These are phyloP conservation scores for Indicator indicator DNA, from an alignment of 2,113 vertebrate genomes.

Conservation along the genomic window DNA sequence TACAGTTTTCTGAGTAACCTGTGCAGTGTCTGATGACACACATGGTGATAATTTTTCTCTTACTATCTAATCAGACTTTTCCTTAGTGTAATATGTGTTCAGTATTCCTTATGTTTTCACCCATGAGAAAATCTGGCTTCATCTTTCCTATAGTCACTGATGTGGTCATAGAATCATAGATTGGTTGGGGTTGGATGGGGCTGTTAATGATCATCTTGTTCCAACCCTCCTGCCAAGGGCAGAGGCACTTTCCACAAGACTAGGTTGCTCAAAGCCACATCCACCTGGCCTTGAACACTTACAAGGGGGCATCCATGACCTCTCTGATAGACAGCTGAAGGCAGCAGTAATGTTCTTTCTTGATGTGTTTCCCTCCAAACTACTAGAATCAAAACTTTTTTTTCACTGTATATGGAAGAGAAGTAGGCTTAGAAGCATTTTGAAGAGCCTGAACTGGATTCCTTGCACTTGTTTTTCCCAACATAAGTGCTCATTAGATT, in stretches of 20 bases:
- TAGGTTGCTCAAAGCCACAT: neutral
- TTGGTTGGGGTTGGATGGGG: neutral
- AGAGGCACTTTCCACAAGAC: neutral
- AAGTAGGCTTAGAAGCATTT: neutral
- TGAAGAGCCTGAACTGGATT: neutral
- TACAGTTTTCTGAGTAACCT: neutral
- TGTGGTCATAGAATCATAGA: neutral
- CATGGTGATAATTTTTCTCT: neutral
- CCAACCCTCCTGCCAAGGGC: neutral
- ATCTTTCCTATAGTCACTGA: neutral
- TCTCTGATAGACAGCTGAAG: neutral
- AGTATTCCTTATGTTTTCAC: neutral
- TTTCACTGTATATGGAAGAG: neutral
- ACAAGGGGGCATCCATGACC: neutral
- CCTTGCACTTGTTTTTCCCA: neutral
- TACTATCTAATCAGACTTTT: neutral
- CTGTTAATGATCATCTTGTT: neutral
- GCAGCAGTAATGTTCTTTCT: neutral
- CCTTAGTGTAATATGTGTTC: neutral
- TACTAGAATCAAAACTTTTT: neutral
- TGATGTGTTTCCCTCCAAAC: neutral
- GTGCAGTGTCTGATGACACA: neutral
- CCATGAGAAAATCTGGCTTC: neutral
- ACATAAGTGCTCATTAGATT: neutral
- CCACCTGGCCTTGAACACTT: neutral